Percentiles rank a stretch among this genome's conserved stretches.
These are phyloP conservation scores for Biston stratarius DNA, from an alignment of 2,888 invertebrate species.

Conservation along the genomic window DNA sequence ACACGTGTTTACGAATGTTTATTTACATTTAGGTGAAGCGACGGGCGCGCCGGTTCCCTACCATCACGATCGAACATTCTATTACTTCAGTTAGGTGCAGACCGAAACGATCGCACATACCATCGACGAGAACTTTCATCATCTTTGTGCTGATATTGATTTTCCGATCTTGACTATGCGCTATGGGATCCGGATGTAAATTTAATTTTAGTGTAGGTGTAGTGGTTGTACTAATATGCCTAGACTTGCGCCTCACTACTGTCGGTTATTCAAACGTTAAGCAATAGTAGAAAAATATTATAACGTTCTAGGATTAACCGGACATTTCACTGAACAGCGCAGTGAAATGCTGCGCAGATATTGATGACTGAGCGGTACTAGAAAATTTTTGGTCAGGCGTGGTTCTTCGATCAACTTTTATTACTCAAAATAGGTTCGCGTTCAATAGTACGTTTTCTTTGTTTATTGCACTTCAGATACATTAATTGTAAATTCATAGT, in stretches of 20 bases:
- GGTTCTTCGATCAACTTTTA: neutral
- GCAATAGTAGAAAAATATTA: neutral
- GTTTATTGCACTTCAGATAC: neutral
- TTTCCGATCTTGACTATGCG: slow-evolving; percentile 22
- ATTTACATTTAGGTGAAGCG: slow-evolving; percentile 62
- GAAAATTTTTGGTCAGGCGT: neutral
- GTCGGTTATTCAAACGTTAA: slow-evolving; percentile 2
- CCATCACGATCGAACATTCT: slow-evolving; percentile 22
- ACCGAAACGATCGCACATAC: neutral
- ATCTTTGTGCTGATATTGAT: slow-evolving; percentile 25
- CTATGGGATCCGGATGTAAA: slow-evolving; percentile 3
- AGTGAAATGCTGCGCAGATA: neutral
- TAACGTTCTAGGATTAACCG: neutral
- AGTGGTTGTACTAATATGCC: neutral
- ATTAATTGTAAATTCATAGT: too few relatives aligned
- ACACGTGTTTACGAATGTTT: slow-evolving; percentile 61
- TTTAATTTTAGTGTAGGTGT: neutral
- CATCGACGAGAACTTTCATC: neutral
- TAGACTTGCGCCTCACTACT: neutral
- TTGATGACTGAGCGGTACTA: neutral
- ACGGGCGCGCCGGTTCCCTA: slow-evolving; percentile 42
- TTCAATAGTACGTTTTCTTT: too few relatives aligned
- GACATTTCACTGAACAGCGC: neutral
- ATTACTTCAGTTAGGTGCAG: slow-evolving; percentile 19
- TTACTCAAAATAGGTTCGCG: too few relatives aligned